These are phyloP conservation scores for Ophiodon elongatus DNA, from an alignment of 2,113 vertebrate genomes.

Conservation along the genomic window DNA sequence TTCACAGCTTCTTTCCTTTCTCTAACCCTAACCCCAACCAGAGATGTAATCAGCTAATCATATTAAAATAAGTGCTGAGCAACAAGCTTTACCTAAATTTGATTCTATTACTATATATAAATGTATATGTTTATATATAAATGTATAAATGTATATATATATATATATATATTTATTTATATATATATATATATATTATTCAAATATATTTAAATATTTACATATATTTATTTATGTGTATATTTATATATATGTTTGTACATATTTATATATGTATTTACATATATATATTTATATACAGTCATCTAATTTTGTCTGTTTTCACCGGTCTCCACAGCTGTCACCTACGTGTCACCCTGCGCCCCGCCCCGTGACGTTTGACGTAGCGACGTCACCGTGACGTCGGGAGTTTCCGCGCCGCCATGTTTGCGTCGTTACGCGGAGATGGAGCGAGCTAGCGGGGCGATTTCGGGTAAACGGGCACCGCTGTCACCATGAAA, in stretches of 20 bases:
- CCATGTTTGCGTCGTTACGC: slow-evolving; percentile 12
- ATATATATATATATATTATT: too few relatives aligned
- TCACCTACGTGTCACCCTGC: neutral
- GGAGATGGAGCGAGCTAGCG: neutral
- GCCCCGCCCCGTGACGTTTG: neutral
- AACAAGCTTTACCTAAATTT: too few relatives aligned
- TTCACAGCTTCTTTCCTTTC: too few relatives aligned
- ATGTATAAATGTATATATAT: neutral
- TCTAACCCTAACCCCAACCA: too few relatives aligned
- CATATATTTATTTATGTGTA: neutral
- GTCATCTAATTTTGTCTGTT: too few relatives aligned
- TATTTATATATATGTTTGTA: neutral
- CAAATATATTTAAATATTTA: neutral
- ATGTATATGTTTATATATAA: too few relatives aligned
- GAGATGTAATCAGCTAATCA: too few relatives aligned
- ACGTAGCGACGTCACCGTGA: neutral
- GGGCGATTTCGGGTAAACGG: neutral
- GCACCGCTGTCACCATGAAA: neutral
- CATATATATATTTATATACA: neutral
- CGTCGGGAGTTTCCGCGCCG: neutral
- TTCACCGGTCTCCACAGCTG: neutral
- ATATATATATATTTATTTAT: too few relatives aligned
- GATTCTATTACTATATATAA: too few relatives aligned
- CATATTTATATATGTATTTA: too few relatives aligned
- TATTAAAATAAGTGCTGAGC: too few relatives aligned